These are phyloP conservation scores for Lepus townsendii DNA, from an alignment of 2,797 vertebrate genomes.

Conservation along the genomic window DNA sequence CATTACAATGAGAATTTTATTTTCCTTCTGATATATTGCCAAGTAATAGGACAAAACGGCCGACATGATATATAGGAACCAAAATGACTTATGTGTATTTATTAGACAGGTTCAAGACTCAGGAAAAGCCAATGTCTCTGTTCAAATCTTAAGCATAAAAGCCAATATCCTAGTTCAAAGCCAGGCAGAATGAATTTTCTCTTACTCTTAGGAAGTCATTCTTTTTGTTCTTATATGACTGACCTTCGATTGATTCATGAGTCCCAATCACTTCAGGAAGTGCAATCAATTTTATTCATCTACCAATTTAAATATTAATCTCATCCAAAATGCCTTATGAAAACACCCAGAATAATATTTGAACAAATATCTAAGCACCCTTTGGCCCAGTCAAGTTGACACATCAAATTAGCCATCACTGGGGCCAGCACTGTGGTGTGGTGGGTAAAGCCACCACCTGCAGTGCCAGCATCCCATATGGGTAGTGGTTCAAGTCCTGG, in stretches of 20 bases:
- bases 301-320: not conserved
- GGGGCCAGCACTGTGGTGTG: too few species aligned
- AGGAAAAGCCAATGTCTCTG: not conserved
- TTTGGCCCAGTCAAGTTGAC: not conserved
- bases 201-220: not conserved
- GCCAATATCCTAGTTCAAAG: not conserved
- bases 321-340: not conserved
- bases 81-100: conserved; percentile 30
- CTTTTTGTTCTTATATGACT: not conserved
- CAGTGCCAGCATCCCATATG: too few species aligned
- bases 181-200: not conserved
- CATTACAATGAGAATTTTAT: not conserved
- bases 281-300: not conserved
- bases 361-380: not conserved
- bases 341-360: not conserved
- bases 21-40: not conserved
- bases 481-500: too few species aligned
- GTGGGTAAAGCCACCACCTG: too few species aligned
- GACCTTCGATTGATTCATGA: not conserved
- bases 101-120: not conserved
- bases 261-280: too few species aligned
- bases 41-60: not conserved
- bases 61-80: not conserved
- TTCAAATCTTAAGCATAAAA: not conserved
- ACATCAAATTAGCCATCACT: not conserved